A percentile compares a stretch with the other conserved stretches of the same genome.
phyloP scores from a whole-genome alignment of 2,797 vertebrate genomes.

The Ctenopoma multispine region DNA sequence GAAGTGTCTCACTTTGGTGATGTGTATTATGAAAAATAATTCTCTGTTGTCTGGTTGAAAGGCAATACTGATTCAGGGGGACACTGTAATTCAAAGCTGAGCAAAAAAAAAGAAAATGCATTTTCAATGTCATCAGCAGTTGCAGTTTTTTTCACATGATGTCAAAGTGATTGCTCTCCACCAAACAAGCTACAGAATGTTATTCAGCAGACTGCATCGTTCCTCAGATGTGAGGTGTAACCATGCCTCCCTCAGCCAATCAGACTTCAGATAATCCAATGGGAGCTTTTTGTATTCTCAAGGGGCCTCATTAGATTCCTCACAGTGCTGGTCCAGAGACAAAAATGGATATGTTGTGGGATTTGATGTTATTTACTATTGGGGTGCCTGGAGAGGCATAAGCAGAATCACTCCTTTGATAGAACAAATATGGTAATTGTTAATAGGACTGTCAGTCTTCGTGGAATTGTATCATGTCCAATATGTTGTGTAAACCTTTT shows the following conservation, averaged over 20 bases:
- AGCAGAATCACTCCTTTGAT: constrained; percentile 15
- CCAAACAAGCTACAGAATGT: not conserved
- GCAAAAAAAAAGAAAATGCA: constrained; percentile 8
- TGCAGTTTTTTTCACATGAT: constrained; percentile 5
- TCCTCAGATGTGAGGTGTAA: constrained; percentile 19
- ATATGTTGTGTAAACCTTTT: not conserved
- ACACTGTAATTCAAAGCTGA: constrained; percentile 20
- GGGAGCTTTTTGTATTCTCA: constrained; percentile 44
- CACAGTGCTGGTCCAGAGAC: constrained; percentile 41
- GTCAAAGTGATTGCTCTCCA: constrained; percentile 4
- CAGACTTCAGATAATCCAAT: constrained; percentile 50
- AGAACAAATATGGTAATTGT: not conserved
- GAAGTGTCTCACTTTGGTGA: constrained; percentile 8
- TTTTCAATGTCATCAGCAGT: constrained; percentile 22
- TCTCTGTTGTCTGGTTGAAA: constrained; percentile 22
- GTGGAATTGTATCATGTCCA: not conserved
- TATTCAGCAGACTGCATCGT: constrained; percentile 14
- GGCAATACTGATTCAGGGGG: constrained; percentile 20
- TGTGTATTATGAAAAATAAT: constrained; percentile 20
- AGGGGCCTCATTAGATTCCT: constrained; percentile 63
- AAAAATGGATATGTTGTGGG: constrained; percentile 24
- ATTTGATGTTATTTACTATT: constrained; percentile 38
- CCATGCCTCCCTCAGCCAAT: constrained; percentile 21
- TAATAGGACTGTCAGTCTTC: not conserved
- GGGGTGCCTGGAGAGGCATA: constrained; percentile 10